Evolutionary conservation across 2,797 vertebrate species (phyloP).

Genomic region (Halcyon chelicuti): DNA sequence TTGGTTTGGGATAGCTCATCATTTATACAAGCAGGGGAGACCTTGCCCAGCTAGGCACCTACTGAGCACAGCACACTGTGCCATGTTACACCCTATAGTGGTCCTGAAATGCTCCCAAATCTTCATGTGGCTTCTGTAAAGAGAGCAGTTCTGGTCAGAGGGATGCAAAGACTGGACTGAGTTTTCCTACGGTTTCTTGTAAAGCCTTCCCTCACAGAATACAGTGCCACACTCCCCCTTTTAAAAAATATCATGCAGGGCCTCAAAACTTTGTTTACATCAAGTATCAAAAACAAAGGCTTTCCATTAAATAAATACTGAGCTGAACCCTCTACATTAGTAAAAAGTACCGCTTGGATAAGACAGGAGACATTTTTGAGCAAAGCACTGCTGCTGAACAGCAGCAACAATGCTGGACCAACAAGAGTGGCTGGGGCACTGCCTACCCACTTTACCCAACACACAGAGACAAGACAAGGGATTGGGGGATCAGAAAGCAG

Average conservation of each 20-base stretch:
- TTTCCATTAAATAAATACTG: background rate
- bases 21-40: background rate
- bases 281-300: background rate
- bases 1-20: background rate
- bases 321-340: background rate
- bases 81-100: background rate
- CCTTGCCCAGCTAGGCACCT: background rate
- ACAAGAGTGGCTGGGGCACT: background rate
- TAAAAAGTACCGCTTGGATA: background rate
- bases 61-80: accelerated
- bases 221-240: background rate
- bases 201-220: background rate
- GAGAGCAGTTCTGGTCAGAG: background rate
- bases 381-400: background rate
- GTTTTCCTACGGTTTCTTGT: background rate
- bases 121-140: background rate
- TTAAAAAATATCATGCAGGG: background rate
- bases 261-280: background rate
- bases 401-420: accelerated
- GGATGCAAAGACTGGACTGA: background rate
- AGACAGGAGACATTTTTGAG: background rate
- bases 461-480: background rate
- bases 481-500: accelerated
- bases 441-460: background rate
- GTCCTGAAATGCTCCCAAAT: background rate